Evolutionary conservation across 2,888 invertebrate species (phyloP), one percentile per base, ranked within the genome.

Genomic region (Panorpa germanica): DNA sequence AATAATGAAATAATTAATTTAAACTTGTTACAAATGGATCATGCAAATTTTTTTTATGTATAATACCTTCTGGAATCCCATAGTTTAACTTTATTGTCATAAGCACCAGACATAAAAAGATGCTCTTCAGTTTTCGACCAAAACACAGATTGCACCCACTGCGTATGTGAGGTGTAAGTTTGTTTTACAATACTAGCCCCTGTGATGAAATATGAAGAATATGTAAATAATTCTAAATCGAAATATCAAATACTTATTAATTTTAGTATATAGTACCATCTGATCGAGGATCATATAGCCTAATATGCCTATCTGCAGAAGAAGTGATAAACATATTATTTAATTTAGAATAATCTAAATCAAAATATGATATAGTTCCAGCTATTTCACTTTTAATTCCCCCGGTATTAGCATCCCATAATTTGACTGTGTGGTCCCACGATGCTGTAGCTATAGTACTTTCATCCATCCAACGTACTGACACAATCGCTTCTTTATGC

Each of bases 351-450:
- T 81, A 83, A 40, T 82, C 75, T 3, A 81, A 60, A 46, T 78
- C 76, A 39, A 95, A 77, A 50, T 86, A 86, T 7, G 90, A 82
- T 54, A 93, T 93, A 45, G 85, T 82, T 10, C 86, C 85, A 35
- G 70, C 71, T 41, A 88, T 63, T 52, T 86, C 82, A 25, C 73
- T 68, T 49, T 80, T 83, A 25, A 88, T 69, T 20, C 75, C 78
- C 28, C 80, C 82, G 27, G 81, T 55, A 44, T 83, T 80, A 25
- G 82, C 64, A 52, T 98, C 95, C 96, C 96, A 98, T 6, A 91
- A 50, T 50, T 83, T 78, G 10, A 98, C 59, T 2, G 91, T 81
- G 48, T 96, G 93, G 58, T 98, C 96, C 90, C 90, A 91, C 2
- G 93, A 86, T 30, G 77, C 70, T 0, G 91, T 86, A 6, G 83